Percentiles rank a stretch among this genome's conserved stretches.
Conservation (phyloP, 1,140 invertebrate species). For the Calephelis virginiensis region DNA sequence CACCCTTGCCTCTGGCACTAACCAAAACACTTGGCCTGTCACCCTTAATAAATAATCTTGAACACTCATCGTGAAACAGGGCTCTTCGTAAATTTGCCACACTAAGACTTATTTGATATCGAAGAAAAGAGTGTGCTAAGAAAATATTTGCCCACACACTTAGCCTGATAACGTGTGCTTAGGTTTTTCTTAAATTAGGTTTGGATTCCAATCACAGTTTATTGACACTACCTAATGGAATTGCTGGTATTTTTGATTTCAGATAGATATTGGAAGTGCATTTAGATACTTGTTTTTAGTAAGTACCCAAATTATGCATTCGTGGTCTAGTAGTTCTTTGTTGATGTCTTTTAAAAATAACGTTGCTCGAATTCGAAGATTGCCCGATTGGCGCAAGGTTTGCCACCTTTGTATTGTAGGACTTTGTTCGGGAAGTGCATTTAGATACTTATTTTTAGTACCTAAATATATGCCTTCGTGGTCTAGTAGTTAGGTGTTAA, state of each 20-base stretch:
- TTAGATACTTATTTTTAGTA: too few species aligned
- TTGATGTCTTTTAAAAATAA: too few species aligned
- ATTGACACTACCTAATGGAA: constrained; percentile 3
- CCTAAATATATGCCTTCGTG: too few species aligned
- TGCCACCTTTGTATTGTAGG: too few species aligned
- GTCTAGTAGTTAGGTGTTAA: too few species aligned
- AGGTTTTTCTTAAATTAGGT: constrained; percentile 45
- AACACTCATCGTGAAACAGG: neutral
- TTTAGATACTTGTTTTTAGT: too few species aligned
- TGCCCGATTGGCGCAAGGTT: too few species aligned
- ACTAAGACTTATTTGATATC: constrained; percentile 68
- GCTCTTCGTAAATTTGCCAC: constrained; percentile 39
- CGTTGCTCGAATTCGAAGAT: too few species aligned
- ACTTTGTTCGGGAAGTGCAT: too few species aligned
- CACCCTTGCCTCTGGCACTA: constrained; percentile 57
- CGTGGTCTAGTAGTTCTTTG: too few species aligned
- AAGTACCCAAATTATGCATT: too few species aligned
- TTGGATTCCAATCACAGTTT: constrained; percentile 22
- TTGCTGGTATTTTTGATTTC: neutral
- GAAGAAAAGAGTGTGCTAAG: constrained; percentile 59
- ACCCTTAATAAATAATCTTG: neutral
- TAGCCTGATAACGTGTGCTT: constrained; percentile 56
- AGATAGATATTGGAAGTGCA: too few species aligned
- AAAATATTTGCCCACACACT: constrained; percentile 68
- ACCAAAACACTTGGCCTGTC: constrained; percentile 27